Evolutionary conservation across 37 sponge, comb jelly and placozoan species (phyloP).

Genomic region (Ianthella basta): DNA sequence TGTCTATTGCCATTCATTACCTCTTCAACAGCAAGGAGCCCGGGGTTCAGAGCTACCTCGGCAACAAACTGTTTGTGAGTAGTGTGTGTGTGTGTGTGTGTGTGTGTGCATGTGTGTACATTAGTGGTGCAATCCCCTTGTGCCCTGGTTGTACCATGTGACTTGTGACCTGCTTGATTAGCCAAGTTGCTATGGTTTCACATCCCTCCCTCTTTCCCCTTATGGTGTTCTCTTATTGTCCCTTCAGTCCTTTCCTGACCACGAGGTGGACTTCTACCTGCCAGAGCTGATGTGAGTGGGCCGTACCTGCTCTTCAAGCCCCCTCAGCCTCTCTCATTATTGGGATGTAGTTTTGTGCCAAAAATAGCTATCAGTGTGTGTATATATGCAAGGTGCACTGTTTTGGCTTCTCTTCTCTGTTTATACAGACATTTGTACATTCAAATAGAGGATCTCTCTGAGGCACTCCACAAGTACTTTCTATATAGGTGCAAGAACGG

Average conservation of each 20-base stretch:
- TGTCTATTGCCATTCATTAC: slow-evolving; percentile 89
- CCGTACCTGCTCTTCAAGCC: background rate
- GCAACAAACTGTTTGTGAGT: slow-evolving; percentile 84
- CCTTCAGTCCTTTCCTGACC: slow-evolving; percentile 64
- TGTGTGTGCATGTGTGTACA: slow-evolving; percentile 1
- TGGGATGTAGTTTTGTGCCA: too few species aligned
- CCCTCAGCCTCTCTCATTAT: background rate
- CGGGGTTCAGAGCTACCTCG: slow-evolving; percentile 81
- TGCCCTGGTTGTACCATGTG: background rate
- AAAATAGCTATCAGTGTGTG: background rate
- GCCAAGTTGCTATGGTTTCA: background rate
- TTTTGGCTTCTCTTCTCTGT: background rate
- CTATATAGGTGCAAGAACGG: slow-evolving; percentile 67
- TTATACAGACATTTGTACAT: slow-evolving; percentile 81
- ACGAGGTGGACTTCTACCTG: slow-evolving; percentile 89
- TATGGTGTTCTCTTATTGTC: too few species aligned
- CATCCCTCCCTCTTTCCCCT: too few species aligned
- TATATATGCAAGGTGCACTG: background rate
- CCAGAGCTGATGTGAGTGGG: slow-evolving; percentile 88
- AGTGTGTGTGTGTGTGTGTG: slow-evolving; percentile 8
- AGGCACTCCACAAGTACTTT: slow-evolving; percentile 81
- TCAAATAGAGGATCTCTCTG: slow-evolving; percentile 79
- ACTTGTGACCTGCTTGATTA: background rate
- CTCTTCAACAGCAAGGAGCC: slow-evolving; percentile 86
- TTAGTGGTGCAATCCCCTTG: background rate